phyloP scores from a whole-genome alignment of 2,888 invertebrate species.

The Zaprionus lineosus region DNA sequence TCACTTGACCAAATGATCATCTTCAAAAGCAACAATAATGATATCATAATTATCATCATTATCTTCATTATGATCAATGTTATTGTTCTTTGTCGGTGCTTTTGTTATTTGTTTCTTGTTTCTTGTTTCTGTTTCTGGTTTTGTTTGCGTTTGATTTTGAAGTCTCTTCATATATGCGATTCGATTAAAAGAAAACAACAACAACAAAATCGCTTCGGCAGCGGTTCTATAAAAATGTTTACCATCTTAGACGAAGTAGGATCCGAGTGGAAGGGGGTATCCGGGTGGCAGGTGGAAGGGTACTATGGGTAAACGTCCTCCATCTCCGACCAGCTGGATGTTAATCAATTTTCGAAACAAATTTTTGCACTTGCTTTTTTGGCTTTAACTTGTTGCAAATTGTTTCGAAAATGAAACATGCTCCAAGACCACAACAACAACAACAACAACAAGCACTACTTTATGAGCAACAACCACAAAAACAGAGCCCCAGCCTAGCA shows the following conservation, averaged over 20 bases:
- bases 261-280: neutral
- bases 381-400: constrained; percentile 46
- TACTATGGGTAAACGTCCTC: constrained; percentile 22
- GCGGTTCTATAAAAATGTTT: constrained; percentile 53
- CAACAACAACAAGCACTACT: too few relatives aligned
- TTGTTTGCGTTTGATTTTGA: constrained; percentile 52
- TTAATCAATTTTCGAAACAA: constrained; percentile 74
- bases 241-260: constrained; percentile 7
- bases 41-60: constrained; percentile 5
- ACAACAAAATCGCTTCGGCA: constrained; percentile 37
- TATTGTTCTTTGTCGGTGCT: constrained; percentile 43
- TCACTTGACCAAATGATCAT: constrained; percentile 48
- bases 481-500: too few relatives aligned
- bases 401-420: constrained; percentile 41
- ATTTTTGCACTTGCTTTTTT: constrained; percentile 73
- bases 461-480: neutral
- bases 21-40: constrained; percentile 11
- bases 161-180: constrained; percentile 53
- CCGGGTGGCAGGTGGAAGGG: neutral
- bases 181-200: constrained; percentile 54
- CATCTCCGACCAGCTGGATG: constrained; percentile 64
- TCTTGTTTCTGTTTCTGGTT: constrained; percentile 21
- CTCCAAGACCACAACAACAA: constrained; percentile 18
- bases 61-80: constrained; percentile 19
- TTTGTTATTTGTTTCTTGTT: constrained; percentile 21